Percentiles rank a stretch among this genome's conserved stretches.
phyloP scores from a whole-genome alignment of 1,140 invertebrate genomes.

The Tetramorium simillimum region DNA sequence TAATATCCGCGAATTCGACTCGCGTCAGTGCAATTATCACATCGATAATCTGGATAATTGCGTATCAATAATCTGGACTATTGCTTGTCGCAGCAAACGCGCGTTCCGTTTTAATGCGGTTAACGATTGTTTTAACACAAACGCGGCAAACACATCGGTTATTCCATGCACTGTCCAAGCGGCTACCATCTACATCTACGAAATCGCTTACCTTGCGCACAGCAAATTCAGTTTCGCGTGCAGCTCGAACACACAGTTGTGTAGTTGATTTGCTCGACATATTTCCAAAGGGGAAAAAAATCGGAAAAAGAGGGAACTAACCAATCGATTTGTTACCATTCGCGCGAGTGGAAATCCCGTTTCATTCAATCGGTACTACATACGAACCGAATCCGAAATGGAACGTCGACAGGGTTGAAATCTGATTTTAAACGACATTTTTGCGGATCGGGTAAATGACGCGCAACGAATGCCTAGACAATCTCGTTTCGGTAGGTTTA shows the following conservation, averaged over 20 bases:
- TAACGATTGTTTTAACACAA: slow-evolving; percentile 28
- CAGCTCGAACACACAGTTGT: background rate
- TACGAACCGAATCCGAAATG: slow-evolving; percentile 19
- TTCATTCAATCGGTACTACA: slow-evolving; percentile 33
- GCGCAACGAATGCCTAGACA: background rate
- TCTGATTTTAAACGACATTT: slow-evolving; percentile 34
- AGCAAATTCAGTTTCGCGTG: slow-evolving; percentile 8
- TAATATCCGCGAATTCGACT: background rate
- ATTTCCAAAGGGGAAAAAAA: slow-evolving; percentile 7
- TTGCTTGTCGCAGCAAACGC: background rate
- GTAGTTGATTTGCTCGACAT: slow-evolving; percentile 17
- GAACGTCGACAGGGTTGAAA: background rate
- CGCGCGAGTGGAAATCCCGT: slow-evolving; percentile 31
- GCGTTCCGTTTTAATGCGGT: background rate
- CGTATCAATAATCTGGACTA: slow-evolving; percentile 21
- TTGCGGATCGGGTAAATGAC: slow-evolving; percentile 21
- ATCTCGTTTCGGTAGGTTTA: slow-evolving; percentile 14
- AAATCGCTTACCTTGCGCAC: slow-evolving; percentile 35
- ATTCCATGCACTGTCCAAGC: background rate
- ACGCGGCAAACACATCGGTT: background rate
- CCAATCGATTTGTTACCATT: slow-evolving; percentile 41
- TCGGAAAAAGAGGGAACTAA: slow-evolving; percentile 7
- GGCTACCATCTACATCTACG: background rate
- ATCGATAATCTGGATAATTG: slow-evolving; percentile 33
- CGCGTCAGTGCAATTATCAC: slow-evolving; percentile 32